Evolutionary conservation across 1,140 invertebrate species (phyloP).

Genomic region (Cyclargus thomasi): DNA sequence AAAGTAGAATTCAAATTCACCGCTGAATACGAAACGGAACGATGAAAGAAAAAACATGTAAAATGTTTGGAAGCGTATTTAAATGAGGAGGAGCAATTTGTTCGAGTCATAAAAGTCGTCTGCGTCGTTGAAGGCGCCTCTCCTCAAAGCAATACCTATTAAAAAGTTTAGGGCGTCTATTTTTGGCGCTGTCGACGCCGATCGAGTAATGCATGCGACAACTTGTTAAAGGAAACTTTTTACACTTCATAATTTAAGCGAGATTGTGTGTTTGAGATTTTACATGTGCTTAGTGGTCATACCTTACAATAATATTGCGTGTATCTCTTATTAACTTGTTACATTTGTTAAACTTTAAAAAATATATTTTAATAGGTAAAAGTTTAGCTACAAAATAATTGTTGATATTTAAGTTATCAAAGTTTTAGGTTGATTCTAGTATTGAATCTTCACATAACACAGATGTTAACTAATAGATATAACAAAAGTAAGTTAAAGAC

Average conservation of each 20-base stretch:
- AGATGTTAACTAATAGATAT: no score
- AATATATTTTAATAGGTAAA: no score
- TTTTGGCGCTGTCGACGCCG: constrained; percentile 50
- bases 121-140: constrained; percentile 50
- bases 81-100: constrained; percentile 54
- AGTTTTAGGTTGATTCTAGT: no score
- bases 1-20: constrained; percentile 14
- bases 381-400: no score
- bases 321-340: not conserved
- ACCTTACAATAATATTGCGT: not conserved
- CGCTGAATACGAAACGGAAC: constrained; percentile 22
- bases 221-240: constrained; percentile 42
- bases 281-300: not conserved
- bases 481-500: no score
- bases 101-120: constrained; percentile 65
- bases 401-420: no score
- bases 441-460: no score
- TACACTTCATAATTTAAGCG: constrained; percentile 11
- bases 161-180: constrained; percentile 66
- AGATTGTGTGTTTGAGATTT: not conserved
- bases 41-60: constrained; percentile 35
- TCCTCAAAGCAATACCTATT: constrained; percentile 51
- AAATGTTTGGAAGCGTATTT: constrained; percentile 42
- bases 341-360: no score
- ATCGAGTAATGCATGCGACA: constrained; percentile 52